Evolutionary conservation across 2,888 invertebrate genomes (phyloP), one percentile per base, ranked within the genome.

Genomic region (Synergus laeviventris): DNA sequence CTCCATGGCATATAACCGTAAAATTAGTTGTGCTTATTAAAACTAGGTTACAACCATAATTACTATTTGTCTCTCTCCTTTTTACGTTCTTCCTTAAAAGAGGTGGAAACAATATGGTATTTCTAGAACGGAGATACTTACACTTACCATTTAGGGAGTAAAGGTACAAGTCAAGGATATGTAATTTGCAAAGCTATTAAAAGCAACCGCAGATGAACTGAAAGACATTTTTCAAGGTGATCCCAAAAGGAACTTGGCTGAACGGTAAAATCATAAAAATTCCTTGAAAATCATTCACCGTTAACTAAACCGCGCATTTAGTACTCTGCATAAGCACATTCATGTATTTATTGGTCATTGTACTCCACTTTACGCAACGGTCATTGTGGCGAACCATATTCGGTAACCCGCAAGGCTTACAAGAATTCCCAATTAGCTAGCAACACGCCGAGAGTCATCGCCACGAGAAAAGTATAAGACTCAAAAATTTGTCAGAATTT

Each of bases 131-230:
- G 38, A 61, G 36, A 61, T 38, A 61, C 36, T 61, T 56, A 7
- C 8, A 38, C 61, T 36, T 36, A 16, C 61, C 61, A 61, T 61
- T 61, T 61, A 24, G 31, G 66, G 45, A 45, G 8, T 16, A 16
- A 49, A 49, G 66, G 66, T 70, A 70, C 31, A 49, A 64, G 16
- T 45, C 31, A 70, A 70, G 45, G 49, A 70, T 70, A 70, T 70
- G 49, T 70, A 70, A 70, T 70, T 70, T 70, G 66, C 45, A 70
- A 31, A 70, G 66, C 49, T 70, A 70, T 49, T 70, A 70, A 66
- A 66, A 42, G 42, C 45, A 42, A 21, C 24, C 66, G 21, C 42
- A 66, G 45, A 49, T 70, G 66, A 70, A 66, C 66, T 66, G 66
- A 66, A 66, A 66, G 66, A 70, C 24, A 70, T 70, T 70, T 70